Conservation (phyloP, 2,888 invertebrate genomes). For the Microplitis deprimator region DNA sequence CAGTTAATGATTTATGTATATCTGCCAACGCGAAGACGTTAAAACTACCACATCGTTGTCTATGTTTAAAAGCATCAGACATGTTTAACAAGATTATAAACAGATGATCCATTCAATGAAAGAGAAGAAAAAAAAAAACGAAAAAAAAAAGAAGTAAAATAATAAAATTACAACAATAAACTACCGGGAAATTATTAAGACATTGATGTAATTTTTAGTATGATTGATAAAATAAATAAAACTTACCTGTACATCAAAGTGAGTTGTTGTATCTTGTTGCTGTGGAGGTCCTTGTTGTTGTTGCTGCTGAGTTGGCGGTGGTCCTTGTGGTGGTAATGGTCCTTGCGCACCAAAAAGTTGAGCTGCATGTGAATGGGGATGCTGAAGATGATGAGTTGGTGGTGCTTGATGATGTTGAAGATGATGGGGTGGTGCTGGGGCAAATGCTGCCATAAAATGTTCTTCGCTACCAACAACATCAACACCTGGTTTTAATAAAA, state of each 20-base stretch:
- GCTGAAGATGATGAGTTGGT: constrained; percentile 72
- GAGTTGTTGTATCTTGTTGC: constrained; percentile 67
- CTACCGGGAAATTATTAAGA: neutral
- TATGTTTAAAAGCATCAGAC: constrained; percentile 38
- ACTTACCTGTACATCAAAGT: constrained; percentile 69
- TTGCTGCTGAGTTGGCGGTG: constrained; percentile 65
- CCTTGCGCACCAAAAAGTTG: constrained; percentile 72
- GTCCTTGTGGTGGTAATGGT: constrained; percentile 67
- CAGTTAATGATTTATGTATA: constrained; percentile 57
- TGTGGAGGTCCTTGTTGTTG: constrained; percentile 69
- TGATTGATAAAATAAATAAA: neutral
- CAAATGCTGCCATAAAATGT: constrained; percentile 71
- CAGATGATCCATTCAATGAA: constrained; percentile 29
- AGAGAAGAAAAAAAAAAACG: constrained; percentile 20
- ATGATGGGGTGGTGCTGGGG: constrained; percentile 72
- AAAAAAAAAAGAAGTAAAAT: neutral
- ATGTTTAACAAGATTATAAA: constrained; percentile 40
- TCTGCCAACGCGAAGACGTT: constrained; percentile 43
- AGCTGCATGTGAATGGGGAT: constrained; percentile 73
- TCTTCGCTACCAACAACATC: constrained; percentile 69
- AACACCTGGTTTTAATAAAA: constrained; percentile 73
- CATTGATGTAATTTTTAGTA: neutral
- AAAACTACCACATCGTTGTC: constrained; percentile 36
- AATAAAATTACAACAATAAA: neutral
- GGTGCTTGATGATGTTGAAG: constrained; percentile 73